phyloP scores from a whole-genome alignment of 2,797 vertebrate genomes.

The Vespertilio murinus region DNA sequence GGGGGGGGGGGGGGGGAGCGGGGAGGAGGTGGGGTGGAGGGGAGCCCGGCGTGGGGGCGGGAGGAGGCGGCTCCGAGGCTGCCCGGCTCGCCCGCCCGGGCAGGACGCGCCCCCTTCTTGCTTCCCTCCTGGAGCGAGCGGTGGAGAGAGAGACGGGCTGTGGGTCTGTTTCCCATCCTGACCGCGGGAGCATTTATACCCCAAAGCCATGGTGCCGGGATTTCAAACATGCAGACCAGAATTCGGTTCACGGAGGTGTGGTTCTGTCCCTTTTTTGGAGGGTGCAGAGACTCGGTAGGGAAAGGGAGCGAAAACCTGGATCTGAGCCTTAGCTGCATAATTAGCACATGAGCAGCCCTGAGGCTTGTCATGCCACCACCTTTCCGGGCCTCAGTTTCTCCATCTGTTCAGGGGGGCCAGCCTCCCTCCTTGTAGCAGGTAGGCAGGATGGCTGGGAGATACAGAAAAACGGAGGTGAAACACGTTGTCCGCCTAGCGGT shows the following conservation, averaged over 20 bases:
- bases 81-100: background rate
- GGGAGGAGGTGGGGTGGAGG: background rate
- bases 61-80: slow-evolving; percentile 38
- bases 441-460: background rate
- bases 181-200: no score
- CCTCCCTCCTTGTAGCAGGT: background rate
- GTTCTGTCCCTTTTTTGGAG: background rate
- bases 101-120: slow-evolving; percentile 47
- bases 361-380: background rate
- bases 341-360: background rate
- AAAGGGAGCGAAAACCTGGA: background rate
- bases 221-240: background rate
- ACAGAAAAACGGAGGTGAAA: background rate
- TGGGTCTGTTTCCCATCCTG: slow-evolving; percentile 31
- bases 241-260: background rate
- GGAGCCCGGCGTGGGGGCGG: slow-evolving; percentile 31
- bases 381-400: background rate
- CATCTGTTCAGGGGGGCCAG: background rate
- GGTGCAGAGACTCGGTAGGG: background rate
- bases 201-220: background rate
- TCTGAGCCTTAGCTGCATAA: background rate
- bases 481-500: background rate
- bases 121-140: background rate
- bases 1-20: background rate
- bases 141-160: background rate